Conservation (phyloP, 2,888 invertebrate genomes). For the Chrysina gloriosa region DNA sequence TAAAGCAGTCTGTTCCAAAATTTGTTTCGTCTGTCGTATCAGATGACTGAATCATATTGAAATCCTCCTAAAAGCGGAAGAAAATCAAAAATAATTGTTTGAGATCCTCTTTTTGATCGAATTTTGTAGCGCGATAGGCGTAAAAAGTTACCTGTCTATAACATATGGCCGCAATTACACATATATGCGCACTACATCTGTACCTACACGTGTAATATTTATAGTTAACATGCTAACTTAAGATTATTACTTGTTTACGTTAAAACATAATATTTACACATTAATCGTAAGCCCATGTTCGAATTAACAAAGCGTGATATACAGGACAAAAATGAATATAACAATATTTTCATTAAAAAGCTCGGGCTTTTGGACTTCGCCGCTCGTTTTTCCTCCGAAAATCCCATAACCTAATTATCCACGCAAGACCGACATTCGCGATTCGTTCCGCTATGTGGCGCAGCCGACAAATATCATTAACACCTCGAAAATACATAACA, state of each 20-base stretch:
- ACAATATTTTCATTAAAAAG: constrained; percentile 31
- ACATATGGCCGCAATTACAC: too few species aligned
- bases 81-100: too few species aligned
- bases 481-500: constrained; percentile 41
- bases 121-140: too few species aligned
- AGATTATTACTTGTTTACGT: constrained; percentile 13
- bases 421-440: constrained; percentile 33
- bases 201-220: too few species aligned
- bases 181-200: too few species aligned
- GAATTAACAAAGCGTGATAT: constrained; percentile 23
- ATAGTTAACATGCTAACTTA: constrained; percentile 14
- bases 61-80: too few species aligned
- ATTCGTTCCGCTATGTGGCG: constrained; percentile 32
- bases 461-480: constrained; percentile 43
- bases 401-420: constrained; percentile 26
- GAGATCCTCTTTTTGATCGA: too few species aligned
- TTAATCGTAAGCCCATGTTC: constrained; percentile 3
- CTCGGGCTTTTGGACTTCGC: background rate
- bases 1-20: too few species aligned
- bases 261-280: constrained; percentile 33
- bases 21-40: too few species aligned
- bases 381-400: constrained; percentile 18
- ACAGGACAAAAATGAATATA: constrained; percentile 22
- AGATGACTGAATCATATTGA: too few species aligned
- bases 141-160: too few species aligned